These are phyloP conservation scores for Neostethus bicornis DNA, from an alignment of 2,797 vertebrate genomes.

Conservation along the genomic window DNA sequence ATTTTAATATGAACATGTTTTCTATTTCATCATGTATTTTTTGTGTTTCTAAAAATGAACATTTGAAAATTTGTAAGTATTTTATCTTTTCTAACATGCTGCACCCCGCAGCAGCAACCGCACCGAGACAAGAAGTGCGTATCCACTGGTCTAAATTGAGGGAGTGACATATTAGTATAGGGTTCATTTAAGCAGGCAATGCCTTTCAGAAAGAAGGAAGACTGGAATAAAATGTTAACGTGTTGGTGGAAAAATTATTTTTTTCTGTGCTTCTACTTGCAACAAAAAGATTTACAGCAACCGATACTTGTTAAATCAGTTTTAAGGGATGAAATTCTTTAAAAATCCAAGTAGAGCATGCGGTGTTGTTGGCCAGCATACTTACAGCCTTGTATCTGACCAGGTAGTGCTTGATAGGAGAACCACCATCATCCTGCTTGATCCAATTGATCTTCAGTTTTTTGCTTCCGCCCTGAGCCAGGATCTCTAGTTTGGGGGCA, in stretches of 20 bases:
- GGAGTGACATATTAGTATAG: no score
- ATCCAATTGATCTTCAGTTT: conserved; percentile 89
- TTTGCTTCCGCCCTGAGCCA: conserved; percentile 85
- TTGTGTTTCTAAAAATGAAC: no score
- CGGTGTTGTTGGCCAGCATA: conserved; percentile 56
- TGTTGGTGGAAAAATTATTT: neutral
- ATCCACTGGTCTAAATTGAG: no score
- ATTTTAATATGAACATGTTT: no score
- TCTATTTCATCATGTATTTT: no score
- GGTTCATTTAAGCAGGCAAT: no score
- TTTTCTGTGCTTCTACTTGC: neutral
- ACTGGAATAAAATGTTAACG: conserved; percentile 1
- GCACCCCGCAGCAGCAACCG: no score
- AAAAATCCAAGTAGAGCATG: neutral
- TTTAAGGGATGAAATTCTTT: no score
- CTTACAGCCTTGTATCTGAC: conserved; percentile 95
- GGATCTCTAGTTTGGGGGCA: conserved; percentile 88
- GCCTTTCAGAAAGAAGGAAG: no score
- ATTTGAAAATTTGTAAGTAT: no score
- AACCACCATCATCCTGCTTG: conserved; percentile 97
- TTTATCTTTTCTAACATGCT: no score
- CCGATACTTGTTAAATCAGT: neutral
- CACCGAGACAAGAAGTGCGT: no score
- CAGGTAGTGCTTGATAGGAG: conserved; percentile 94
- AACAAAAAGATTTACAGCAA: neutral